These are phyloP conservation scores for Tenrec ecaudatus DNA, from an alignment of 2,113 vertebrate genomes.

Conservation along the genomic window DNA sequence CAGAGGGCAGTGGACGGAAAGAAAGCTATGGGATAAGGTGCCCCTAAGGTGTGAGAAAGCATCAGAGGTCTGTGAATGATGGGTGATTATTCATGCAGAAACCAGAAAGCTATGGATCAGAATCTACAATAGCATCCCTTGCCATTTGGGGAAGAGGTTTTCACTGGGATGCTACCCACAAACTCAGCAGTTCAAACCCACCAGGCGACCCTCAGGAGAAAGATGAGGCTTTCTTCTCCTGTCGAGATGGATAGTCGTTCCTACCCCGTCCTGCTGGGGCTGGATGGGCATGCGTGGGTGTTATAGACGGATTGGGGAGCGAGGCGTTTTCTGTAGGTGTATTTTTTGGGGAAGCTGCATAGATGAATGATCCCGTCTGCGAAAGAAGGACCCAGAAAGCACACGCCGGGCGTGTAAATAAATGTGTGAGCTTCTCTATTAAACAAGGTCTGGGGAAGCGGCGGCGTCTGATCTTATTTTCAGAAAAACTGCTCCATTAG, in stretches of 20 bases:
- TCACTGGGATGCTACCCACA: too few relatives aligned
- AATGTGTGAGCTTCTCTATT: neutral
- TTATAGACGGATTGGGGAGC: too few relatives aligned
- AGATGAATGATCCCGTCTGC: neutral
- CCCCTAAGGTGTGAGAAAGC: neutral
- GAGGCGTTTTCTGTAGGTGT: too few relatives aligned
- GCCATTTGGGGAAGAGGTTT: neutral
- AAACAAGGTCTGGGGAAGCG: neutral
- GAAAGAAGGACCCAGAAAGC: neutral
- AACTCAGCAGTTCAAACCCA: too few relatives aligned
- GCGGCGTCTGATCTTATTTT: conserved; percentile 54
- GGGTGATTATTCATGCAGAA: neutral
- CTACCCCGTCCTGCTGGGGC: too few relatives aligned
- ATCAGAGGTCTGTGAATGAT: neutral
- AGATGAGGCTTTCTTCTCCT: neutral
- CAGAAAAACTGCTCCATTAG: conserved; percentile 48
- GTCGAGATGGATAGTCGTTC: too few relatives aligned
- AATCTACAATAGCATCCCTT: neutral
- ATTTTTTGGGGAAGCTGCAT: neutral
- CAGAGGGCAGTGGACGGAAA: neutral
- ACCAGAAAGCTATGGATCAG: conserved; percentile 19
- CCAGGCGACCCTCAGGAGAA: neutral
- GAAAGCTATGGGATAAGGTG: neutral
- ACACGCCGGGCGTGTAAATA: neutral
- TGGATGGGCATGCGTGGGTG: too few relatives aligned